Percentiles rank a stretch among this genome's conserved stretches.
These are phyloP conservation scores for Takifugu ocellatus DNA, from an alignment of 2,797 vertebrate genomes.

Conservation along the genomic window DNA sequence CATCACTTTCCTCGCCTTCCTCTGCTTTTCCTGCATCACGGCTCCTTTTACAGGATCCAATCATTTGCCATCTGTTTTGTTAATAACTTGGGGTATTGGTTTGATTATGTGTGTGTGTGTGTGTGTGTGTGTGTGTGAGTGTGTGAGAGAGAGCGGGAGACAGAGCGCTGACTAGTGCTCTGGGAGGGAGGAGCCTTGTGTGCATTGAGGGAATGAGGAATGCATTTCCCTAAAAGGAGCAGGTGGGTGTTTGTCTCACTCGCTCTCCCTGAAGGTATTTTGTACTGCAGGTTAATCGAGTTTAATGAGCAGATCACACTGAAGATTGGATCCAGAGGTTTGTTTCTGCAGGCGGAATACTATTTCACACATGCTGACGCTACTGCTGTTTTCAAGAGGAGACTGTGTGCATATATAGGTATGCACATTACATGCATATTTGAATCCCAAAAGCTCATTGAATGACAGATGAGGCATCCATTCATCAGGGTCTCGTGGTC, in stretches of 20 bases:
- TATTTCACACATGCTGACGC: constrained; percentile 28
- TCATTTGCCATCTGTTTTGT: constrained; percentile 25
- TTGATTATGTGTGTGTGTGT: too few species aligned
- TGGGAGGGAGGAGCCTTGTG: constrained; percentile 38
- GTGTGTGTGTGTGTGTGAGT: background rate
- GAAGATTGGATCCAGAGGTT: constrained; percentile 34
- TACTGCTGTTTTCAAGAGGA: constrained; percentile 7
- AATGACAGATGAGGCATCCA: constrained; percentile 30
- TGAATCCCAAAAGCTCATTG: constrained; percentile 13
- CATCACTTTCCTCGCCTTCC: constrained; percentile 10
- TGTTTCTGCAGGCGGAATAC: constrained; percentile 44
- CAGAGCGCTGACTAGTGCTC: constrained; percentile 33
- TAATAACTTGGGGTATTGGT: too few species aligned
- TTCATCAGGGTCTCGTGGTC: constrained; percentile 34
- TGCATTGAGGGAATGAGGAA: constrained; percentile 44
- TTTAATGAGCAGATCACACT: constrained; percentile 62
- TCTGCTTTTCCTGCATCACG: background rate
- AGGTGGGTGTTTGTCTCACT: constrained; percentile 57
- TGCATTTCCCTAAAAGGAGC: constrained; percentile 48
- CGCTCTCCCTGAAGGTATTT: constrained; percentile 61
- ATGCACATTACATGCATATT: constrained; percentile 19
- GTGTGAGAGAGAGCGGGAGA: constrained; percentile 9
- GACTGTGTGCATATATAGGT: background rate
- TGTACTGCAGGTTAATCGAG: constrained; percentile 61
- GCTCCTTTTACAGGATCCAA: constrained; percentile 9